These are phyloP conservation scores for Spodoptera littoralis DNA, from an alignment of 2,888 invertebrate genomes.

Conservation along the genomic window DNA sequence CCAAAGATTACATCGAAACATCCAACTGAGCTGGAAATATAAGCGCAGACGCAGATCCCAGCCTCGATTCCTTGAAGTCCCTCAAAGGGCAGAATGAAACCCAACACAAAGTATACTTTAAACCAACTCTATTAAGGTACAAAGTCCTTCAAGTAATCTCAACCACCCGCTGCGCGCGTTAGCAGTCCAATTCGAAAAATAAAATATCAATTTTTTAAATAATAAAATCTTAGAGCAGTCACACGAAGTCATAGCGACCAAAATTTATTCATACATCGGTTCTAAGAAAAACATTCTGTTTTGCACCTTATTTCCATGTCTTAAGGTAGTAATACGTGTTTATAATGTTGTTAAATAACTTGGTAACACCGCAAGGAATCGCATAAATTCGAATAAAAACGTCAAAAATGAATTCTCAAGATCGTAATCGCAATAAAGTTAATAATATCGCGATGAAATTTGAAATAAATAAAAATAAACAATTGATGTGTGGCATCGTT, in stretches of 20 bases:
- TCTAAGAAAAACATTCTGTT: conserved; percentile 54
- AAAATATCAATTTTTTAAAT: conserved; percentile 87
- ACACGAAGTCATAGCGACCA: conserved; percentile 77
- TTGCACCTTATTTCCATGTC: conserved; percentile 63
- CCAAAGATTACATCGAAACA: conserved; percentile 76
- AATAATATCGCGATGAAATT: conserved; percentile 87
- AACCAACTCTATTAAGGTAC: conserved; percentile 56
- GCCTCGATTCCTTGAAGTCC: conserved; percentile 80
- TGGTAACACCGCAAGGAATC: conserved; percentile 71
- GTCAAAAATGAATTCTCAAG: conserved; percentile 87
- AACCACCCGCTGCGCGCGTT: conserved; percentile 85
- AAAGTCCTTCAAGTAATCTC: conserved; percentile 52
- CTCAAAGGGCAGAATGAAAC: conserved; percentile 64
- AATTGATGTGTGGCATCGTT: conserved; percentile 77
- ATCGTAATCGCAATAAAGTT: conserved; percentile 87
- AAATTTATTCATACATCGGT: conserved; percentile 57
- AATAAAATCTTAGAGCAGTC: conserved; percentile 87
- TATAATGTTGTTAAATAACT: conserved; percentile 44
- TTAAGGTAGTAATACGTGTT: conserved; percentile 57
- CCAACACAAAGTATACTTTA: conserved; percentile 64
- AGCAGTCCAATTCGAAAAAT: conserved; percentile 84
- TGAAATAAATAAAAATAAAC: conserved; percentile 84
- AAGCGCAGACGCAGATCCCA: conserved; percentile 68
- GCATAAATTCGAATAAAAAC: conserved; percentile 88
- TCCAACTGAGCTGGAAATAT: conserved; percentile 76